Conservation (phyloP, 2,797 vertebrate genomes). For the Notoglanidium macrostoma region DNA sequence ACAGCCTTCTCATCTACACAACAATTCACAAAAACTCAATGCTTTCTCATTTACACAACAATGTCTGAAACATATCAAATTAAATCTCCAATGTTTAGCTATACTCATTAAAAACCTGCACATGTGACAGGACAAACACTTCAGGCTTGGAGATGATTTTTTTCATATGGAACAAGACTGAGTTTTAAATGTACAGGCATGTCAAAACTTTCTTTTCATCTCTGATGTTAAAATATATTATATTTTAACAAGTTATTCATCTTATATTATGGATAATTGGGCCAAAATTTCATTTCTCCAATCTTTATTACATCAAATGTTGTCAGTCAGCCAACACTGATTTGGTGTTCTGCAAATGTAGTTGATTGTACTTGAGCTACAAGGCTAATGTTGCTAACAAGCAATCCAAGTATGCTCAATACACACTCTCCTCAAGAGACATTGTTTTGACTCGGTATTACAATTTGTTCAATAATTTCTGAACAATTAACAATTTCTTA, state of each 20-base stretch:
- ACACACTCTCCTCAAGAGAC: not conserved
- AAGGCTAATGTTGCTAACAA: not conserved
- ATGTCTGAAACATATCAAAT: not conserved
- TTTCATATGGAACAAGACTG: not conserved
- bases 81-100: not conserved
- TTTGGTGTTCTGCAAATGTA: not conserved
- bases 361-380: not conserved
- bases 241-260: not conserved
- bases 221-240: not conserved
- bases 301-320: not conserved
- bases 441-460: not conserved
- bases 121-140: not conserved
- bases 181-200: not conserved
- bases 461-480: not conserved
- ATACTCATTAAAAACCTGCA: not conserved
- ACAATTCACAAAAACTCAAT: not conserved
- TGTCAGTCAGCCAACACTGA: not conserved
- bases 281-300: not conserved
- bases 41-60: not conserved
- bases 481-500: not conserved
- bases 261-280: not conserved
- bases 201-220: not conserved
- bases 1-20: slow-evolving; percentile 76
- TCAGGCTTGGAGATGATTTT: not conserved
- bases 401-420: no score